These are phyloP conservation scores for Scolopax rusticola DNA, from an alignment of 2,797 vertebrate genomes.

Conservation along the genomic window DNA sequence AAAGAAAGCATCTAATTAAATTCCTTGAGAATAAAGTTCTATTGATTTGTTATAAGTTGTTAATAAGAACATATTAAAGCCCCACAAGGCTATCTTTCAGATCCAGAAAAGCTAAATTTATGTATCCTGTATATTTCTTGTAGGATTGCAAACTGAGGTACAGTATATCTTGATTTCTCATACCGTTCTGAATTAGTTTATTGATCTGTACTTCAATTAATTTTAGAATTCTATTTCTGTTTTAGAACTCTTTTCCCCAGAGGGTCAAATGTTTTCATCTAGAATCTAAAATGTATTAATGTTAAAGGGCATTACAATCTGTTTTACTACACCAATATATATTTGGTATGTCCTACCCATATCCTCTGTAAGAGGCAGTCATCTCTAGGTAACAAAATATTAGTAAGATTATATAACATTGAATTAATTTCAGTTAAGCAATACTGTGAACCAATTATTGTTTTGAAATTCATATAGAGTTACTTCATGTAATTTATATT, in stretches of 20 bases:
- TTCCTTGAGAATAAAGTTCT: not conserved
- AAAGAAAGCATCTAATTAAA: not conserved
- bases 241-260: not conserved
- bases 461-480: not conserved
- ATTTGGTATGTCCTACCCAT: not conserved
- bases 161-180: conserved; percentile 12
- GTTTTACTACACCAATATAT: not conserved
- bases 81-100: not conserved
- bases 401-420: not conserved
- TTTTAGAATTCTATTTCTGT: conserved; percentile 38
- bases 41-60: not conserved
- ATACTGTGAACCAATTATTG: not conserved
- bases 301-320: not conserved
- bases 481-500: not conserved
- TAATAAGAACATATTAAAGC: not conserved
- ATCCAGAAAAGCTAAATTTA: not conserved
- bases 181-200: conserved; percentile 48
- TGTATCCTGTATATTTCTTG: not conserved
- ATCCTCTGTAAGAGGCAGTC: not conserved
- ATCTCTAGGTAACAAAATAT: not conserved
- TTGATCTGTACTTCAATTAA: conserved; percentile 19
- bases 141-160: not conserved
- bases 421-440: not conserved
- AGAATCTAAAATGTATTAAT: not conserved
- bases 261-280: not conserved